phyloP scores from a whole-genome alignment of 2,113 vertebrate species.

The Amphiprion ocellaris region DNA sequence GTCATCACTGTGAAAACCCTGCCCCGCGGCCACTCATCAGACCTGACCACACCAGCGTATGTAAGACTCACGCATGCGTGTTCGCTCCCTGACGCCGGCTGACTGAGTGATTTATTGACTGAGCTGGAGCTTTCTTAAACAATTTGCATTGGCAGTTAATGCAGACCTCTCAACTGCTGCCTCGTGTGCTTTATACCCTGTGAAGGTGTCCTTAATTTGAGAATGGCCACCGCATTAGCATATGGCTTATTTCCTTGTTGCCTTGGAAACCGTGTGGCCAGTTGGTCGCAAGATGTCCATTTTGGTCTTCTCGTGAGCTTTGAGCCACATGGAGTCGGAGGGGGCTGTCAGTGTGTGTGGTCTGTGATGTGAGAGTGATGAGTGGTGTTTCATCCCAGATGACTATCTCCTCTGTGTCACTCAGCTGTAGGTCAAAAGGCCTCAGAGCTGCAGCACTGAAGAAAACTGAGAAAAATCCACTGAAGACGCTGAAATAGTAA shows the following conservation, averaged over 20 bases:
- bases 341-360: slow-evolving; percentile 46
- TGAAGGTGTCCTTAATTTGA: slow-evolving; percentile 74
- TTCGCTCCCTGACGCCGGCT: slow-evolving; percentile 17
- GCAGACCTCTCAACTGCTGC: slow-evolving; percentile 43
- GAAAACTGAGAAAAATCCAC: slow-evolving; percentile 47
- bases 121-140: slow-evolving; percentile 56
- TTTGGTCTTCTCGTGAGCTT: slow-evolving; percentile 35
- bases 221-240: slow-evolving; percentile 38
- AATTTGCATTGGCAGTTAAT: slow-evolving; percentile 64
- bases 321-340: slow-evolving; percentile 13
- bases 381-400: slow-evolving; percentile 64
- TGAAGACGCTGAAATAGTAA: slow-evolving; percentile 35
- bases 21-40: slow-evolving; percentile 65
- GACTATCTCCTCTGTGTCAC: slow-evolving; percentile 67
- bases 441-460: slow-evolving; percentile 29
- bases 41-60: slow-evolving; percentile 15
- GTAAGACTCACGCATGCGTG: slow-evolving; percentile 22
- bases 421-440: slow-evolving; percentile 60
- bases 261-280: slow-evolving; percentile 51
- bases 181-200: slow-evolving; percentile 43
- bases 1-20: slow-evolving; percentile 66
- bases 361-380: slow-evolving; percentile 54
- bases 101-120: slow-evolving; percentile 68
- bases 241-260: slow-evolving; percentile 58
- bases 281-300: slow-evolving; percentile 60